phyloP scores from a whole-genome alignment of 2,113 vertebrate species.

The Archilochus colubris region DNA sequence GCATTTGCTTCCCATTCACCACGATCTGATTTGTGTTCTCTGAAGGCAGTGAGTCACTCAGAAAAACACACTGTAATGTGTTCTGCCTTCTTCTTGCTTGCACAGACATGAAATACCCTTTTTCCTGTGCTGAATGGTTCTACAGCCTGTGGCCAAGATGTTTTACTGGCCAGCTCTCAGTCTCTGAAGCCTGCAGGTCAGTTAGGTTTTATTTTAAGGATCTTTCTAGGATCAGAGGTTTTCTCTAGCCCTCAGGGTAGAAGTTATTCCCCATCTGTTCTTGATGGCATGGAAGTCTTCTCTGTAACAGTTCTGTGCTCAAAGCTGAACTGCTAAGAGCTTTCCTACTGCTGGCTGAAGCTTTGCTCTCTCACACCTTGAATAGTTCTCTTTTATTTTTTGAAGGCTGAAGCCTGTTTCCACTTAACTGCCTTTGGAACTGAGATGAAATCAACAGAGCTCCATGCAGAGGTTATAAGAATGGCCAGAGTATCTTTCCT shows the following conservation, averaged over 20 bases:
- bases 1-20: not conserved
- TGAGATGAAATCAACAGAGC: not conserved
- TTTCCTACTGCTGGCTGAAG: not conserved
- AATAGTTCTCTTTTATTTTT: not conserved
- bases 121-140: not conserved
- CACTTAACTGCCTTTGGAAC: not conserved
- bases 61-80: not conserved
- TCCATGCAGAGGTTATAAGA: not conserved
- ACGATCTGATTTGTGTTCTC: not conserved
- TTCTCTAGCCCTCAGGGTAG: not conserved
- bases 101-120: not conserved
- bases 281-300: not conserved
- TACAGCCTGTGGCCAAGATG: not conserved
- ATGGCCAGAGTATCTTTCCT: not conserved
- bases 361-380: not conserved
- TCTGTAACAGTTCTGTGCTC: not conserved
- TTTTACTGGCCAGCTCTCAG: not conserved
- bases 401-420: not conserved
- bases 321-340: not conserved
- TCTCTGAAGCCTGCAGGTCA: not conserved
- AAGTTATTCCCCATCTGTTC: not conserved
- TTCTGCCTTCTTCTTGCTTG: slow-evolving; percentile 6
- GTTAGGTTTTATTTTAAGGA: not conserved
- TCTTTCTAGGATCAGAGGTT: not conserved
- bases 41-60: slow-evolving; percentile 18